Evolutionary conservation across 1,140 invertebrate genomes (phyloP).

Genomic region (Listronotus oregonensis): DNA sequence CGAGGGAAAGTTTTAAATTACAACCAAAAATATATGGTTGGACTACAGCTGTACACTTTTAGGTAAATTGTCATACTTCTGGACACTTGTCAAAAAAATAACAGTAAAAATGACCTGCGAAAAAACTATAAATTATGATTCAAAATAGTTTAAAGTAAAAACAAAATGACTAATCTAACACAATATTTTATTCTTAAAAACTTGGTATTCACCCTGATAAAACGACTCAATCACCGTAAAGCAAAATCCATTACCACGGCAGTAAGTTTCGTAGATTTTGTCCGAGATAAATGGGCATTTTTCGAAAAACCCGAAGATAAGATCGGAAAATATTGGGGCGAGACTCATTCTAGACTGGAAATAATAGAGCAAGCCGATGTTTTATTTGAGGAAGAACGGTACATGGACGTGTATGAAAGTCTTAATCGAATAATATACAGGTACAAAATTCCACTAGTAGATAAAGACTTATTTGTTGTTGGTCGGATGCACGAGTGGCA

Average conservation of each 20-base stretch:
- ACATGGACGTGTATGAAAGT: slow-evolving; percentile 51
- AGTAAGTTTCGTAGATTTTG: slow-evolving; percentile 10
- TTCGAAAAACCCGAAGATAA: slow-evolving; percentile 32
- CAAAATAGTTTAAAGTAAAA: no score
- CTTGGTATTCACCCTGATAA: neutral
- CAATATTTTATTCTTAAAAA: neutral
- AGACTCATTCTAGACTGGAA: slow-evolving; percentile 35
- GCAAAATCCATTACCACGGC: neutral
- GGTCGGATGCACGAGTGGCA: no score
- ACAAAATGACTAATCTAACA: no score
- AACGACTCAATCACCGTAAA: neutral
- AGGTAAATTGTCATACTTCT: no score
- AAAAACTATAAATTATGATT: no score
- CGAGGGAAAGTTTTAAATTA: no score
- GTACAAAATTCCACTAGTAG: no score
- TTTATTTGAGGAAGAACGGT: slow-evolving; percentile 43
- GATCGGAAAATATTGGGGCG: slow-evolving; percentile 44
- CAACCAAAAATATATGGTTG: no score
- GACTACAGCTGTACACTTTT: no score
- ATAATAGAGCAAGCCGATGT: slow-evolving; percentile 46
- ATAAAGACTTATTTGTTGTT: no score
- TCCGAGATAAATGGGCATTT: neutral
- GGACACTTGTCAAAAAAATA: no score
- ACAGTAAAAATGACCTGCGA: no score
- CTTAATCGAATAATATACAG: slow-evolving; percentile 49